Conservation (phyloP, 2,888 invertebrate genomes). For the Priocnemis perturbator region DNA sequence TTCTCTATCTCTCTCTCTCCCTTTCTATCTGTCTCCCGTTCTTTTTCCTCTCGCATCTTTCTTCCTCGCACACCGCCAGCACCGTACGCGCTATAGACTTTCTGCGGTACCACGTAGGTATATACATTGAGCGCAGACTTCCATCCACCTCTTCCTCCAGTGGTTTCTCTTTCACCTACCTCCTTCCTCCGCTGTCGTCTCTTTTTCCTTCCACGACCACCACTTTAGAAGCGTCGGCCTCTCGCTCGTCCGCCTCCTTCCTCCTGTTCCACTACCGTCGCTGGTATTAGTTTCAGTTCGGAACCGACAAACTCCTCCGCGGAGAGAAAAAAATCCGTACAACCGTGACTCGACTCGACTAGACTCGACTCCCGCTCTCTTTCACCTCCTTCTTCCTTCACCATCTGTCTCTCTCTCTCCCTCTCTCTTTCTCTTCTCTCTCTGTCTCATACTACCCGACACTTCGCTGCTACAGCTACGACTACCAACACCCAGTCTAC, state of each 20-base stretch:
- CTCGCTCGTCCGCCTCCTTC: slow-evolving; percentile 7
- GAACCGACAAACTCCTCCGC: slow-evolving; percentile 38
- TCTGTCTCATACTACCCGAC: slow-evolving; percentile 14
- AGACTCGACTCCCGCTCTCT: slow-evolving; percentile 9
- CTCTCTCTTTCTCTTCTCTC: neutral
- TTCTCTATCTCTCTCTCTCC: slow-evolving; percentile 18
- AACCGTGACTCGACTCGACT: slow-evolving; percentile 46
- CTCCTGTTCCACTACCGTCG: slow-evolving; percentile 23
- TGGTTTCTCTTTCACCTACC: neutral
- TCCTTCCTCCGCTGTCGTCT: slow-evolving; percentile 34
- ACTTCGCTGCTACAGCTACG: slow-evolving; percentile 10
- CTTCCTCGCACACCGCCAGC: neutral
- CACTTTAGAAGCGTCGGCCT: slow-evolving; percentile 11
- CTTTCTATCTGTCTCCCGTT: slow-evolving; percentile 3
- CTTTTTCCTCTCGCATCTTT: slow-evolving; percentile 1
- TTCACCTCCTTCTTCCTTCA: neutral
- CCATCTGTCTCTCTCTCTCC: neutral
- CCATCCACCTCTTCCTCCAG: neutral
- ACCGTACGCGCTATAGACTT: slow-evolving; percentile 43
- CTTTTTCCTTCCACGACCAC: slow-evolving; percentile 7
- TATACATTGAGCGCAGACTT: slow-evolving; percentile 17
- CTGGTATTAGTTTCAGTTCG: slow-evolving; percentile 51
- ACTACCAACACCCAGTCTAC: neutral
- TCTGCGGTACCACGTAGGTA: slow-evolving; percentile 43
- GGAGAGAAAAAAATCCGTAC: slow-evolving; percentile 38